Base-by-base conservation (phyloP, 2,888 invertebrate species). In the Epirrhoe tristata region DNA sequence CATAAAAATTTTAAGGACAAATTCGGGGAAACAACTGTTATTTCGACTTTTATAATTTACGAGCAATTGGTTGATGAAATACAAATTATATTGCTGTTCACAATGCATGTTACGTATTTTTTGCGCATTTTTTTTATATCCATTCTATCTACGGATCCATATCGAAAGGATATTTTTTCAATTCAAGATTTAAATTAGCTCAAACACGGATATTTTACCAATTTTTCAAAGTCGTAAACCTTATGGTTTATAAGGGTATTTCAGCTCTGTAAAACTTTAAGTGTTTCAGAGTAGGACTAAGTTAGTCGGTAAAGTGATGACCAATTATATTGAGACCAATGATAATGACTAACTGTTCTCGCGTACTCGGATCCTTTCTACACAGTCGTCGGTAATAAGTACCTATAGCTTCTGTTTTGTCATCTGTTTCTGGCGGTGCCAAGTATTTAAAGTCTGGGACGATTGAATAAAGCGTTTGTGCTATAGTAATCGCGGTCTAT, bases 251-350 rank as follows among this genome's bases (percentile, higher is more conserved):
- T 1, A 36, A 10, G 3, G 8, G 7, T 36, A n/a, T 31, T 31
- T 24, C 5, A 6, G n/a, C 6, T 14, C 12, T 31, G 6, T 46
- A 52, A 17, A 16, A 34, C n/a, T 54, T 54, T 32, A 48, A 1
- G 55, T 63, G 32, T 24, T 62, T 70, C 57, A 57, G 46, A 59
- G 70, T 73, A 63, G 66, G 60, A 17, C 65, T 58, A 52, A 31
- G 31, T 58, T 39, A 50, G 24, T 54, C 14, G 24, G 36, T 58
- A 43, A 66, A 71, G 43, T 67, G 69, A 72, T 67, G 63, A 56
- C 72, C 69, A 70, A 71, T 72, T 72, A 69, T 58, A 71, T 67
- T 56, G 69, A 66, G 62, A 59, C 57, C 54, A 58, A 39, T 50
- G 39, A 56, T 62, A 54, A 59, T 66, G 60, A 55, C 50, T 63